Evolutionary conservation across 1,140 invertebrate genomes (phyloP), one percentile per base, ranked within the genome.

Genomic region (Pachyrhynchus sulphureomaculatus): DNA sequence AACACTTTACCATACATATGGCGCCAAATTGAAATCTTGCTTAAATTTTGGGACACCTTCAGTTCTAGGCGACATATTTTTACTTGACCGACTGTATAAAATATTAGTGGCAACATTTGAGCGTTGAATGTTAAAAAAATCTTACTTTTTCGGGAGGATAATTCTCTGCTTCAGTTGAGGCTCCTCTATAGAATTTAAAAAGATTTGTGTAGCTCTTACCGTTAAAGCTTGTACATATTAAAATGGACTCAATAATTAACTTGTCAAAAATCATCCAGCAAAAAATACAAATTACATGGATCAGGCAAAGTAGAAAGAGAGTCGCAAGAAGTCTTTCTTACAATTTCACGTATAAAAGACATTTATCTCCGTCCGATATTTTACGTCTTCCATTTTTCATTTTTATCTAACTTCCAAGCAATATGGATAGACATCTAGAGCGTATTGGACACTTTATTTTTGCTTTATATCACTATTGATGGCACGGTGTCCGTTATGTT

Each of bases 221-320:
- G n/a, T n/a, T n/a, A n/a, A n/a, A n/a, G n/a, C n/a, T n/a, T n/a
- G n/a, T n/a, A n/a, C n/a, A n/a, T n/a, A n/a, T n/a, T n/a, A n/a
- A n/a, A n/a, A n/a, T n/a, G n/a, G n/a, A n/a, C n/a, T n/a, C n/a
- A 26, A 26, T 37, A 37, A 37, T 37, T 37, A 37, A 37, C 34
- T 12, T 12, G 12, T 37, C 34, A 37, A 12, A 37, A 37, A 4
- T 12, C 12, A 12, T 12, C 34, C 12, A 4, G 12, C 34, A 17
- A 37, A 37, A n/a, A 37, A 37, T 13, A 13, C 4, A 12, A n/a
- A 17, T 13, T 17, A n/a, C 12, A 13, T 17, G 15, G 15, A 37
- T 4, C 4, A 13, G 12, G 12, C 34, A 17, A 37, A 17, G 12
- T 4, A 17, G 12, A 3, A 37, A 17, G 12, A 3, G 12, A n/a